Conservation (phyloP, 2,888 invertebrate species). For the Taphrorychus bicolor region DNA sequence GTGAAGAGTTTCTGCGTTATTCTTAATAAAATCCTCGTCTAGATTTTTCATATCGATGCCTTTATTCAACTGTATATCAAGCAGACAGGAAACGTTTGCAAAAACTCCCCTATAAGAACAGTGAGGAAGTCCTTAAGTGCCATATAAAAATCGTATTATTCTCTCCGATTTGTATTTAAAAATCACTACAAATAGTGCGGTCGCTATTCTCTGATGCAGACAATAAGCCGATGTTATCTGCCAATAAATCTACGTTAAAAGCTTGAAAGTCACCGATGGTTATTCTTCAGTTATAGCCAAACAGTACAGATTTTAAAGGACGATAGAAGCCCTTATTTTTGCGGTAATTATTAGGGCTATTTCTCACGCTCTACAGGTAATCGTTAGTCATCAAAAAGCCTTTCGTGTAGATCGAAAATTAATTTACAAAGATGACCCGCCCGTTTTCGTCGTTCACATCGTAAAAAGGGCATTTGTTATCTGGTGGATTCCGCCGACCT, state of each 20-base stretch:
- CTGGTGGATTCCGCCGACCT: not conserved
- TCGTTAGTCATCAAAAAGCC: not conserved
- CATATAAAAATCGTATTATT: conserved; percentile 20
- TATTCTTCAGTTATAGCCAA: conserved; percentile 44
- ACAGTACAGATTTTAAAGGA: not conserved
- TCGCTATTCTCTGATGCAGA: conserved; percentile 45
- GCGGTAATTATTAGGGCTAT: too few relatives aligned
- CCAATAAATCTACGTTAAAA: conserved; percentile 46
- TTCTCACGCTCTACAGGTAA: conserved; percentile 23
- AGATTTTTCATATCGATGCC: too few relatives aligned
- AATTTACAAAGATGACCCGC: conserved; percentile 18
- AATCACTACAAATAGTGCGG: conserved; percentile 30
- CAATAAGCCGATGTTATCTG: conserved; percentile 48
- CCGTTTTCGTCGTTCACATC: conserved; percentile 26
- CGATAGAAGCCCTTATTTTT: too few relatives aligned
- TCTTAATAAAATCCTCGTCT: too few relatives aligned
- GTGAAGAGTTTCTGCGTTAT: not conserved
- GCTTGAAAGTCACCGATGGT: too few relatives aligned
- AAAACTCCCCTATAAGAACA: conserved; percentile 16
- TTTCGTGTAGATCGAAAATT: conserved; percentile 19
- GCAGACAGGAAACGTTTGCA: too few relatives aligned
- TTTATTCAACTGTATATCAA: too few relatives aligned
- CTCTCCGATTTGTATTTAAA: conserved; percentile 17
- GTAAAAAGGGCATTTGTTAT: conserved; percentile 15
- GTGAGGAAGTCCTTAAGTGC: conserved; percentile 29